These are phyloP conservation scores for Yponomeuta plumbellus DNA, from an alignment of 2,888 invertebrate species.

Conservation along the genomic window DNA sequence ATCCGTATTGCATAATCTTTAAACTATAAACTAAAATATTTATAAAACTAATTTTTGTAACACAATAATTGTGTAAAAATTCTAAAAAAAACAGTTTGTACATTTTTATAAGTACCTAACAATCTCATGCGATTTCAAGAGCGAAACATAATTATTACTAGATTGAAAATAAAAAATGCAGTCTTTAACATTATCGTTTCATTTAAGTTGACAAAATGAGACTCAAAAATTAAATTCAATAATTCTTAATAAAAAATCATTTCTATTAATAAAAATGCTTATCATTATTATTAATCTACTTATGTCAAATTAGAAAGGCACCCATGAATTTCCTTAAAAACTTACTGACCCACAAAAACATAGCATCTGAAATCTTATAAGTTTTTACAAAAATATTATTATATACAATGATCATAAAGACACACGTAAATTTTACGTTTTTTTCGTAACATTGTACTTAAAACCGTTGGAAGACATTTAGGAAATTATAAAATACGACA, in stretches of 20 bases:
- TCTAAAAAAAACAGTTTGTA: slow-evolving; percentile 58
- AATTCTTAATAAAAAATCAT: slow-evolving; percentile 8
- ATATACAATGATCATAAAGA: slow-evolving; percentile 10
- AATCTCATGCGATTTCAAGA: slow-evolving; percentile 42
- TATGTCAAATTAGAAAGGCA: slow-evolving; percentile 5
- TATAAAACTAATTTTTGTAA: not conserved
- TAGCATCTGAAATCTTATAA: slow-evolving; percentile 4
- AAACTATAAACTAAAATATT: not conserved
- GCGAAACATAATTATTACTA: not conserved
- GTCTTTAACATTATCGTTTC: not conserved
- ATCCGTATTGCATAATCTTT: not conserved
- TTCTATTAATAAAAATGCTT: not conserved
- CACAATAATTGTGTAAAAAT: slow-evolving; percentile 59
- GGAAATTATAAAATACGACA: not conserved
- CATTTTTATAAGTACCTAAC: slow-evolving; percentile 39
- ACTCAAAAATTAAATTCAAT: slow-evolving; percentile 8
- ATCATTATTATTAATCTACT: not conserved
- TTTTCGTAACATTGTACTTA: slow-evolving; percentile 5
- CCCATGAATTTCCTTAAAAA: slow-evolving; percentile 11
- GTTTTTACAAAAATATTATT: slow-evolving; percentile 15
- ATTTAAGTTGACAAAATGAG: not conserved
- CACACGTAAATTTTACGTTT: not conserved
- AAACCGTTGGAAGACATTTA: slow-evolving; percentile 13
- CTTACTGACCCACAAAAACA: slow-evolving; percentile 1
- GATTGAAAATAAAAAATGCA: not conserved